Evolutionary conservation across 2,797 vertebrate species (phyloP), one percentile per base, ranked within the genome.

Genomic region (Pseudochromis fuscus): DNA sequence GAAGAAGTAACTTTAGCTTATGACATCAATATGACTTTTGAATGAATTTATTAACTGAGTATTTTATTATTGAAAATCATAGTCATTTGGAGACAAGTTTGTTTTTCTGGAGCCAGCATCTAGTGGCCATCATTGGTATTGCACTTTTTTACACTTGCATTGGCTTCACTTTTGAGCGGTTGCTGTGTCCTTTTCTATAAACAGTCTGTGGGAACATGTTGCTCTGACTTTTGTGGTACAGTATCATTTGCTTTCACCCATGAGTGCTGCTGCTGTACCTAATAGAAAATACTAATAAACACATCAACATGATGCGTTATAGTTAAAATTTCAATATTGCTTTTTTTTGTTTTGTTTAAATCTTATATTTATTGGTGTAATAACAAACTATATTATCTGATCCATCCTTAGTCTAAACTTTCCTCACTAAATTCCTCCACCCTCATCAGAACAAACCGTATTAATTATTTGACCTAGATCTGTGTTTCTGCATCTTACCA

Each of bases 401-500:
- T 3, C 1, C 48, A 48, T 2, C 25, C 11, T 7, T 12, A 23
- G 11, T 24, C 13, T 10, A 18, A 31, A 18, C 6, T 12, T 23
- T 44, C 52, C 44, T 0, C n/a, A 7, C 31, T n/a, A 2, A 37
- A 28, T 21, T 19, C 16, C 45, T 12, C 4, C 3, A 10, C 12
- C 11, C 25, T 12, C 42, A 44, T 44, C 4, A 6, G 18, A 18
- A 40, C 19, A 21, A 44, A 16, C 37, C 18, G 31, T 25, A 24
- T 44, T 21, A 42, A 46, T 38, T 7, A 37, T 59, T 57, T 44
- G 37, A 73, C n/a, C 21, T 9, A 6, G 2, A 16, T 19, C 2
- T 79, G 27, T 30, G 76, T 6, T 71, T 56, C 4, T 75, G 3
- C 2, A 12, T 74, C n/a, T 83, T 10, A 45, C 83, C 66, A 77